phyloP scores from a whole-genome alignment of 2,797 vertebrate genomes.

The Characodon lateralis region DNA sequence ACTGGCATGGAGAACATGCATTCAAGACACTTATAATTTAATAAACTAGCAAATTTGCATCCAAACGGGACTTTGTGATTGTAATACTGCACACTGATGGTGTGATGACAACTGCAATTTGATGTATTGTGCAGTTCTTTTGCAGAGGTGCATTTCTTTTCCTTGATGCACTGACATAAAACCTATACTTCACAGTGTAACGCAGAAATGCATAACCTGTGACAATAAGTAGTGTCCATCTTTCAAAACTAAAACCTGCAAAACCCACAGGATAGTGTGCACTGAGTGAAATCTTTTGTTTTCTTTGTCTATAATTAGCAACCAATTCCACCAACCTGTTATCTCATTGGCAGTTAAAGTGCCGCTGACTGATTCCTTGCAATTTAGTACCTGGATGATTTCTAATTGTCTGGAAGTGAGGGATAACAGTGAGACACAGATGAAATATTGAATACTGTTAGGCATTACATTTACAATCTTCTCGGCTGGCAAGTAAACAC shows the following conservation, averaged over 20 bases:
- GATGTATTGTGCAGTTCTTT: not conserved
- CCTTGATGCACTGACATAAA: not conserved
- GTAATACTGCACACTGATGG: not conserved
- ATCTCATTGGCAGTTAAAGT: constrained; percentile 38
- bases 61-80: too few species aligned
- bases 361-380: constrained; percentile 67
- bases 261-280: constrained; percentile 50
- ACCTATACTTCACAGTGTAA: not conserved
- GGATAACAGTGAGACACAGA: constrained; percentile 80
- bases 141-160: not conserved
- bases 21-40: not conserved
- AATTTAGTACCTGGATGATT: constrained; percentile 86
- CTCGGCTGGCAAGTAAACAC: constrained; percentile 80
- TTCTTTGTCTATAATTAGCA: constrained; percentile 60
- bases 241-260: constrained; percentile 50
- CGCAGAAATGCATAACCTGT: not conserved
- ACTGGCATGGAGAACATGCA: not conserved
- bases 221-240: not conserved
- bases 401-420: constrained; percentile 87
- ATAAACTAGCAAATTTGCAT: not conserved
- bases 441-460: constrained; percentile 74
- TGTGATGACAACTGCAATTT: not conserved
- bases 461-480: constrained; percentile 79
- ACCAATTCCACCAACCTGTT: constrained; percentile 47
- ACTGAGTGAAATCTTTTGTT: constrained; percentile 38